Conservation (phyloP, 2,797 vertebrate genomes). For the Platyrinchus mystaceus region DNA sequence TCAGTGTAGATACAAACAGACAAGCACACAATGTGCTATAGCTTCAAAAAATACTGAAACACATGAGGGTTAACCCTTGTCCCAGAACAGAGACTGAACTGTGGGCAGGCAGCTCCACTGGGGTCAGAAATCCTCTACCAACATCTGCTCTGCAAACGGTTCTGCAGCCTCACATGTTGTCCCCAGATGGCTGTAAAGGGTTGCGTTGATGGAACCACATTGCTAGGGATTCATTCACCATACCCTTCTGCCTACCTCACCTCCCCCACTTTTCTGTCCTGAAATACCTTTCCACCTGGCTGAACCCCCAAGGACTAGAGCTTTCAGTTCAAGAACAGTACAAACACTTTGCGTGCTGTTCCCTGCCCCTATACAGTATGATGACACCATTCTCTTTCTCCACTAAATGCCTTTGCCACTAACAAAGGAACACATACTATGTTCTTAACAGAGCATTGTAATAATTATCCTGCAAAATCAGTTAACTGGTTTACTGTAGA, state of each 20-base stretch:
- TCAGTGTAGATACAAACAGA: background rate
- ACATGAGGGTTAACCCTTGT: background rate
- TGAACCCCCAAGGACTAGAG: background rate
- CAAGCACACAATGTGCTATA: background rate
- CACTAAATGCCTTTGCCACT: background rate
- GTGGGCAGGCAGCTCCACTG: background rate
- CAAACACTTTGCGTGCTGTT: background rate
- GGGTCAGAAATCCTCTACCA: constrained; percentile 23
- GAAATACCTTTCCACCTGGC: constrained; percentile 6
- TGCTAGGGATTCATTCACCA: background rate
- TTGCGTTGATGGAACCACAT: background rate
- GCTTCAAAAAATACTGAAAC: background rate
- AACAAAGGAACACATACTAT: background rate
- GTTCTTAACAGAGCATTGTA: background rate
- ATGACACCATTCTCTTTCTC: background rate
- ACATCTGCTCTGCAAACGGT: constrained; percentile 52
- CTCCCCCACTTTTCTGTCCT: background rate
- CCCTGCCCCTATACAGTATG: background rate
- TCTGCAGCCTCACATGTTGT: background rate
- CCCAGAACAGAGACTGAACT: constrained; percentile 10
- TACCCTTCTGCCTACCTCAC: background rate
- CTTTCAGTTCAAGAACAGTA: background rate
- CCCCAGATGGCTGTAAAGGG: background rate
- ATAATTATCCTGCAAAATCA: background rate
- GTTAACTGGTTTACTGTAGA: background rate